These are phyloP conservation scores for Grallaria varia DNA, from an alignment of 2,113 vertebrate species.

Conservation along the genomic window DNA sequence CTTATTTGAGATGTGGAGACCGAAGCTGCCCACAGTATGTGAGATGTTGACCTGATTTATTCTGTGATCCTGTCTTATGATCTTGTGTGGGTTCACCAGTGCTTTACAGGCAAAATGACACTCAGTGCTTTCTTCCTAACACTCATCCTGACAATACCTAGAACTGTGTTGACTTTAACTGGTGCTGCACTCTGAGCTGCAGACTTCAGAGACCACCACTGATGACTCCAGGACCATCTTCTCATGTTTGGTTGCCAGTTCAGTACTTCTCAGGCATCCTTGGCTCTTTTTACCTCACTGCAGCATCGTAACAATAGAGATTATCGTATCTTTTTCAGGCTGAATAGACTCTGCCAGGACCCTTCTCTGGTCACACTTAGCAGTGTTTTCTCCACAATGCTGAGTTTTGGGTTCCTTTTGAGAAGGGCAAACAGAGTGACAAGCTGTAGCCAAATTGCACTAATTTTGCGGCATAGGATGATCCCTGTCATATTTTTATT, in stretches of 20 bases:
- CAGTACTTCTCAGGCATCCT: not conserved
- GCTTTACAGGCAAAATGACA: not conserved
- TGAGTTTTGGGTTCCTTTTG: not conserved
- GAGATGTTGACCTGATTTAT: not conserved
- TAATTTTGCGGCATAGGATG: not conserved
- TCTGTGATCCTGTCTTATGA: not conserved
- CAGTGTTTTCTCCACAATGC: not conserved
- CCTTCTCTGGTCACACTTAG: not conserved
- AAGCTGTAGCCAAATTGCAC: not conserved
- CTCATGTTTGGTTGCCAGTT: not conserved
- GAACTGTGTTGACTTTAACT: not conserved
- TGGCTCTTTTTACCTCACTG: not conserved
- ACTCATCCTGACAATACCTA: not conserved
- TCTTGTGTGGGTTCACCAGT: not conserved
- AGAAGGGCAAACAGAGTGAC: not conserved
- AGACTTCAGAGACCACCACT: not conserved
- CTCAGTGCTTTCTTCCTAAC: not conserved
- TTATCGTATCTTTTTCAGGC: not conserved
- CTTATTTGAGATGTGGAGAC: not conserved
- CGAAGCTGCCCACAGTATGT: not conserved
- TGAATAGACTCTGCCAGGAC: not conserved
- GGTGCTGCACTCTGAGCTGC: not conserved
- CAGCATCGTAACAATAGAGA: not conserved
- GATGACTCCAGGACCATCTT: not conserved
- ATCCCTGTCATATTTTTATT: not conserved